Percentiles rank a stretch among this genome's conserved stretches.
Evolutionary conservation across 1,140 invertebrate genomes (phyloP).

Genomic region (Eupeodes corollae): DNA sequence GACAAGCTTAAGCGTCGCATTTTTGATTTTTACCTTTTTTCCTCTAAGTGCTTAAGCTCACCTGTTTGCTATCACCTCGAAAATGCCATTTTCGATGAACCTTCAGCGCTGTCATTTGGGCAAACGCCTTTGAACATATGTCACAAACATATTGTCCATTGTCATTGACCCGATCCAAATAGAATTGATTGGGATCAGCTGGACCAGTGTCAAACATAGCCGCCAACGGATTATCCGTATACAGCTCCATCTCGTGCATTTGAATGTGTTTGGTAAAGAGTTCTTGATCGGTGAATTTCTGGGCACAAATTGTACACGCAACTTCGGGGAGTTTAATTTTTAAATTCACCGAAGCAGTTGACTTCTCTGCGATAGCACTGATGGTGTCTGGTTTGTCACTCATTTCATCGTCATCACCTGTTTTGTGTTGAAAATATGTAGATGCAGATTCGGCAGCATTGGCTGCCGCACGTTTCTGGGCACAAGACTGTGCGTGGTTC

Average conservation of each 20-base stretch:
- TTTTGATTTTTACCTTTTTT: no score
- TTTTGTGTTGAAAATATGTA: conserved; percentile 25
- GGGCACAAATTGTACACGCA: conserved; percentile 31
- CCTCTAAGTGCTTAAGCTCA: conserved; percentile 24
- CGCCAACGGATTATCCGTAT: conserved; percentile 32
- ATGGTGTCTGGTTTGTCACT: conserved; percentile 15
- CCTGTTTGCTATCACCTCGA: conserved; percentile 39
- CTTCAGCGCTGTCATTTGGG: conserved; percentile 36
- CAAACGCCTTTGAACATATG: conserved; percentile 35
- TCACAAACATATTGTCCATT: conserved; percentile 36
- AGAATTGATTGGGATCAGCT: conserved; percentile 30
- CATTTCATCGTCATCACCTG: conserved; percentile 30
- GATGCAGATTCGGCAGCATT: conserved; percentile 3
- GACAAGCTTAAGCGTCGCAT: not conserved
- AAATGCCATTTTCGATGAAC: conserved; percentile 40
- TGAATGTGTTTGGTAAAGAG: conserved; percentile 34
- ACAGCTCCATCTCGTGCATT: conserved; percentile 32
- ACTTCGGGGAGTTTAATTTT: conserved; percentile 33
- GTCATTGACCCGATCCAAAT: conserved; percentile 31
- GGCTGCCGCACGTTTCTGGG: conserved; percentile 10
- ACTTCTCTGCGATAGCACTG: conserved; percentile 1
- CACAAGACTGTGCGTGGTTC: conserved; percentile 33
- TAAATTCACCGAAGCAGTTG: conserved; percentile 1
- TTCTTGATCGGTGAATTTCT: conserved; percentile 32
- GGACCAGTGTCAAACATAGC: conserved; percentile 35